Evolutionary conservation across 2,797 vertebrate species (phyloP).

Genomic region (Botia kubotai): DNA sequence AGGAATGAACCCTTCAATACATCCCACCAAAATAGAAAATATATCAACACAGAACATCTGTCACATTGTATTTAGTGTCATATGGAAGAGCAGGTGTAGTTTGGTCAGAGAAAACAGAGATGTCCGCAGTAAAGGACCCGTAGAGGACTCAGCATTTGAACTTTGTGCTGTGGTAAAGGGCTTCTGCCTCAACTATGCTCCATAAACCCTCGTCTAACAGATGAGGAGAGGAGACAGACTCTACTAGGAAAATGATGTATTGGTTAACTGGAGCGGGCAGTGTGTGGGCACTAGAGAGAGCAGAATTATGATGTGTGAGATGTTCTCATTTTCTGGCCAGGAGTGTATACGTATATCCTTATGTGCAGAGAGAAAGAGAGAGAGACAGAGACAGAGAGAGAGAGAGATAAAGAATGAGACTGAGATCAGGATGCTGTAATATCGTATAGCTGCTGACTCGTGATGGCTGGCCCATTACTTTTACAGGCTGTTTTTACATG

Average conservation of each 20-base stretch:
- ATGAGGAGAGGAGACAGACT: constrained; percentile 48
- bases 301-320: constrained; percentile 57
- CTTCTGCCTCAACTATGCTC: constrained; percentile 51
- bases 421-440: constrained; percentile 10
- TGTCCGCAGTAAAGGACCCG: constrained; percentile 11
- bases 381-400: background rate
- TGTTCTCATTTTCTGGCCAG: constrained; percentile 46
- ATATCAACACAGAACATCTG: background rate
- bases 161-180: constrained; percentile 48
- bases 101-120: constrained; percentile 27
- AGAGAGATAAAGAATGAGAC: background rate
- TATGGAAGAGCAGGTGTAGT: background rate
- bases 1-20: background rate
- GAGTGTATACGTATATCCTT: constrained; percentile 33
- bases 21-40: background rate
- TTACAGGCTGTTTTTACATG: constrained; percentile 57
- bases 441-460: constrained; percentile 51
- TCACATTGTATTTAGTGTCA: background rate
- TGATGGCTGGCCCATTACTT: constrained; percentile 60
- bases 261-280: constrained; percentile 32
- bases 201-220: constrained; percentile 53
- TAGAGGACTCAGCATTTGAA: constrained; percentile 45
- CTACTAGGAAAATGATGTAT: constrained; percentile 46
- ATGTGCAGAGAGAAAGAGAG: background rate
- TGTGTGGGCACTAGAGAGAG: constrained; percentile 17